Percentiles rank a stretch among this genome's conserved stretches.
phyloP scores from a whole-genome alignment of 2,113 vertebrate species.

The Choloepus hoffmanni region DNA sequence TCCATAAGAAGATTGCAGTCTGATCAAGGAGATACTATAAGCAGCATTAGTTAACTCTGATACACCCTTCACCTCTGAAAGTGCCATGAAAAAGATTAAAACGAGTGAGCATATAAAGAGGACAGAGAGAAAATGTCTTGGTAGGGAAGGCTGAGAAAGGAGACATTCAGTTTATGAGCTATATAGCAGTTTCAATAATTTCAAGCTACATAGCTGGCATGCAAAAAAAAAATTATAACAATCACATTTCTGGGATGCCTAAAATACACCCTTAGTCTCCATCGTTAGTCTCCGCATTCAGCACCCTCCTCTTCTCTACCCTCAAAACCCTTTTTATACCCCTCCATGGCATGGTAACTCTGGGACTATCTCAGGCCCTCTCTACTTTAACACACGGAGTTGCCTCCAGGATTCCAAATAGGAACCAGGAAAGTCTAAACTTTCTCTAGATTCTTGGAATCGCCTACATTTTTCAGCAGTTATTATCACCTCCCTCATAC shows the following conservation, averaged over 20 bases:
- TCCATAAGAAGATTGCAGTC: background rate
- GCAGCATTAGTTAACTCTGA: background rate
- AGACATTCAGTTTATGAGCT: background rate
- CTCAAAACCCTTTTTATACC: background rate
- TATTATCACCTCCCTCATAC: background rate
- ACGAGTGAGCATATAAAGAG: background rate
- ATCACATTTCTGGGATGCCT: background rate
- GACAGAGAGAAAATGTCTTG: background rate
- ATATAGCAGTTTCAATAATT: background rate
- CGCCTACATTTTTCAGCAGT: background rate
- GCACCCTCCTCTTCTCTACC: background rate
- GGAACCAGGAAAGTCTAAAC: background rate
- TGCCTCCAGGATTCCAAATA: background rate
- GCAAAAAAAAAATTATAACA: background rate
- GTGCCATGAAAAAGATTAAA: background rate
- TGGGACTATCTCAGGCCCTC: background rate
- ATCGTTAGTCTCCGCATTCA: background rate
- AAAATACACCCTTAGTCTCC: background rate
- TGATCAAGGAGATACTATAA: background rate
- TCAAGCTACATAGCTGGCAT: background rate
- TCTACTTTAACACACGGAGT: background rate
- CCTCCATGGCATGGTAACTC: too few species aligned
- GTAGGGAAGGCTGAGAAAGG: background rate
- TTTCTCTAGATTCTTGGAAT: background rate
- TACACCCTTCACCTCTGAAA: background rate